Base-by-base conservation (phyloP, 2,797 vertebrate genomes). In the Diplodus sargus region DNA sequence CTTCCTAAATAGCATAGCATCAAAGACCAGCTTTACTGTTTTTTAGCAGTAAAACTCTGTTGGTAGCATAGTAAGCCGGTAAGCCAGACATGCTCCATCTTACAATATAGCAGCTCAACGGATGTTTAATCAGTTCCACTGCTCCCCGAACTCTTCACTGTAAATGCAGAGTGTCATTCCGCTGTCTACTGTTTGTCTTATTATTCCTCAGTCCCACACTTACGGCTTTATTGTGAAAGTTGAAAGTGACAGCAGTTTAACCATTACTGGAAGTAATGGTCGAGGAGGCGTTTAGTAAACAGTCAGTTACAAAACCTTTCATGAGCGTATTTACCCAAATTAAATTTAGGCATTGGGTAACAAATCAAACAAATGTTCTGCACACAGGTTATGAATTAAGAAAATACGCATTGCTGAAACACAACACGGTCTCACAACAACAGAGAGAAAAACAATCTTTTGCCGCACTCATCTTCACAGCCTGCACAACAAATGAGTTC, bases 401-500 rank as follows among this genome's bases (percentile, higher is more conserved):
- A 15, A 47, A 61, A 62, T 20, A 54, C 39, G 39, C 39, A 39
- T 42, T 47, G 22, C 28, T 70, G 34, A 61, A 70, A 68, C 30
- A 34, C 23, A 65, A 52, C 39, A 58, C 13, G 1, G 23, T 60
- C 43, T 43, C 22, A 42, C 47, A 72, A 51, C 3, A 53, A 4
- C 70, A 76, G 48, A 64, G 47, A 76, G 43, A 70, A 54, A 69
- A 70, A 54, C 48, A 67, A 68, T 67, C 39, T 47, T 74, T 66
- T 58, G n/a, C 49, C n/a, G 15, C 6, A 57, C 58, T 70, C 49
- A 14, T 22, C 59, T 49, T 69, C n/a, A 52, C 43, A 34, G 20
- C 28, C 72, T 34, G 28, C 45, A 66, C 57, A 81, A 70, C 16
- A 30, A 69, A 74, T 23, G 17, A 52, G 73, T 14, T 64, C n/a